Conservation (phyloP, 2,113 vertebrate genomes). For the Todiramphus chloris region DNA sequence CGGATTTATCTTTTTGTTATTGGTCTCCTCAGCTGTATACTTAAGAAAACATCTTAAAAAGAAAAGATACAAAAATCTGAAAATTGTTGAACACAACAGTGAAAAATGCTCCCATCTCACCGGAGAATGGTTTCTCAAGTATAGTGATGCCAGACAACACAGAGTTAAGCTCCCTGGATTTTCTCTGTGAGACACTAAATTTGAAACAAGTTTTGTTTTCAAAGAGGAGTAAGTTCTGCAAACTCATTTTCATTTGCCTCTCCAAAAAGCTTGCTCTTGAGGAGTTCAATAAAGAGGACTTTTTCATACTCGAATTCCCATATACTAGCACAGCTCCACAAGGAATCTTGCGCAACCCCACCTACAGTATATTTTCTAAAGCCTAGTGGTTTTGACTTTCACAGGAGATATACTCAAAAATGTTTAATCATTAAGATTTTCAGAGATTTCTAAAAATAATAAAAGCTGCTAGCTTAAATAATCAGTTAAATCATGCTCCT, state of each 20-base stretch:
- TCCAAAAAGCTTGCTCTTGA: conserved; percentile 16
- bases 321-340: neutral
- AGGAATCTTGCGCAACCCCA: conserved; percentile 23
- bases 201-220: conserved; percentile 32
- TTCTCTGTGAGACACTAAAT: conserved; percentile 27
- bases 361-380: conserved; percentile 17
- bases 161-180: conserved; percentile 45
- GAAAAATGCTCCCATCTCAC: neutral
- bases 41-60: conserved; percentile 61
- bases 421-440: conserved; percentile 15
- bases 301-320: conserved; percentile 8
- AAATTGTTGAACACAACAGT: conserved; percentile 3
- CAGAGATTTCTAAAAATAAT: conserved; percentile 3
- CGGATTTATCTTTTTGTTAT: conserved; percentile 58
- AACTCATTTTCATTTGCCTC: neutral
- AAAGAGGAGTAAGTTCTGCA: conserved; percentile 8
- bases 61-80: conserved; percentile 35
- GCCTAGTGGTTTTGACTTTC: conserved; percentile 20
- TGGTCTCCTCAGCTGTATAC: conserved; percentile 36
- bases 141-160: conserved; percentile 2
- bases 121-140: neutral
- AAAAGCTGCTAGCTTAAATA: conserved; percentile 22
- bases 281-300: neutral
- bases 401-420: conserved; percentile 23
- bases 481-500: neutral